Evolutionary conservation across 2,113 vertebrate genomes (phyloP).

Genomic region (Osmerus eperlanus): DNA sequence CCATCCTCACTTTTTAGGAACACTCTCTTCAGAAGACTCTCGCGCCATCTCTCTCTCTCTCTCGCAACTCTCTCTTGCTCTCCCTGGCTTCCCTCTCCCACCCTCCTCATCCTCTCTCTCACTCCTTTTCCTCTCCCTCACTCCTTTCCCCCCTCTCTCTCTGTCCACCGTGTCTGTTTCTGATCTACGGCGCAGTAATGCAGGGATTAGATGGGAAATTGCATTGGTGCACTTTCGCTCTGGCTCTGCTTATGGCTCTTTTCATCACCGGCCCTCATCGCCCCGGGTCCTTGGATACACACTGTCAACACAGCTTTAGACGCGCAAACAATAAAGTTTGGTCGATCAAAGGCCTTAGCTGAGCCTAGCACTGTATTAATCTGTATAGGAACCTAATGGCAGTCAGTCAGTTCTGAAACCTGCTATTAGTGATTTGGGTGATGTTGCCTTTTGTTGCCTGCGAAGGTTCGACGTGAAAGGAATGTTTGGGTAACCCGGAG

Average conservation of each 20-base stretch:
- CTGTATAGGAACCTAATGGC: slow-evolving; percentile 34
- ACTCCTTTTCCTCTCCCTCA: neutral
- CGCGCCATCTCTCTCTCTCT: neutral
- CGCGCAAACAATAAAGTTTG: slow-evolving; percentile 30
- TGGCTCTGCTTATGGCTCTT: slow-evolving; percentile 7
- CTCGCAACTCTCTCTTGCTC: neutral
- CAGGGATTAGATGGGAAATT: slow-evolving; percentile 43
- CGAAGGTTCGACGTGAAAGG: slow-evolving; percentile 11
- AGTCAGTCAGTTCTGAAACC: slow-evolving; percentile 21
- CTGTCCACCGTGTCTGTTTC: slow-evolving; percentile 32
- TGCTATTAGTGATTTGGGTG: slow-evolving; percentile 11
- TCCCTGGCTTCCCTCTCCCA: neutral
- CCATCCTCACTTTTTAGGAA: neutral
- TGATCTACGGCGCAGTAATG: slow-evolving; percentile 35
- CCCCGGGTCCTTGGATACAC: slow-evolving; percentile 39
- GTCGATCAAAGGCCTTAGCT: slow-evolving; percentile 48
- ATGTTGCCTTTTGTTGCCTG: slow-evolving; percentile 27
- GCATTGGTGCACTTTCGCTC: slow-evolving; percentile 20
- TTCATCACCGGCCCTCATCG: slow-evolving; percentile 10
- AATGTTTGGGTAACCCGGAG: neutral
- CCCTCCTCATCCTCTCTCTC: no score
- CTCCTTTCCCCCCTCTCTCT: slow-evolving; percentile 26
- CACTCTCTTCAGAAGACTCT: no score
- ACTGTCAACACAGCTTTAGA: slow-evolving; percentile 54
- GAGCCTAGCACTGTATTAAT: slow-evolving; percentile 17